Evolutionary conservation across 2,888 invertebrate genomes (phyloP).

Genomic region (Linnaemya vulpina): DNA sequence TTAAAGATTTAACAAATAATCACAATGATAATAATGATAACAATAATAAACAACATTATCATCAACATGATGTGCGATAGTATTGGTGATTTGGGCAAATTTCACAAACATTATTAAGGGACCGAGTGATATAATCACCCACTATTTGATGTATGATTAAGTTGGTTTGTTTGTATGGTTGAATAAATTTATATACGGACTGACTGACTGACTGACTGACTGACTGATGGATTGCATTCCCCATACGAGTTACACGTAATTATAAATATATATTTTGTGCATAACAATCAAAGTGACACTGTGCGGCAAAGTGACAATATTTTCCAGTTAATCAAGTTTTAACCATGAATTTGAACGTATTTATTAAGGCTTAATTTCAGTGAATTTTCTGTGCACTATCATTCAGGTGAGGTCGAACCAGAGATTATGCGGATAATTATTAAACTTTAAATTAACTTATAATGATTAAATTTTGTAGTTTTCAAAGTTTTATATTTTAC

Average conservation of each 20-base stretch:
- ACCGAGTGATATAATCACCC: too few relatives aligned
- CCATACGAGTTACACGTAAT: background rate
- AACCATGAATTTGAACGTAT: background rate
- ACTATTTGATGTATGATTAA: constrained; percentile 13
- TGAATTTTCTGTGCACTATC: too few relatives aligned
- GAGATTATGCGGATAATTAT: too few relatives aligned
- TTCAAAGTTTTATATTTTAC: too few relatives aligned
- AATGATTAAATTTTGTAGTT: too few relatives aligned
- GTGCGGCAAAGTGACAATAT: background rate
- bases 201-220: too few relatives aligned
- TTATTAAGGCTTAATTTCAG: background rate
- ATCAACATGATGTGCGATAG: constrained; percentile 23
- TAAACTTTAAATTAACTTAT: too few relatives aligned
- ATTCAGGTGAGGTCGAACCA: too few relatives aligned
- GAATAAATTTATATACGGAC: constrained; percentile 17
- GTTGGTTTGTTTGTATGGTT: constrained; percentile 5
- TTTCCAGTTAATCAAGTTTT: constrained; percentile 10
- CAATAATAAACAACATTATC: constrained; percentile 25
- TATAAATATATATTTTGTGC: background rate
- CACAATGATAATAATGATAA: constrained; percentile 40
- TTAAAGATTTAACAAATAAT: constrained; percentile 68
- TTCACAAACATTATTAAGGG: background rate
- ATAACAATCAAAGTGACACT: background rate
- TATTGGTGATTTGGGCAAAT: constrained; percentile 48
- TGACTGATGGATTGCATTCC: constrained; percentile 5